These are phyloP conservation scores for Tethea ocularis DNA, from an alignment of 2,888 invertebrate species.

Conservation along the genomic window DNA sequence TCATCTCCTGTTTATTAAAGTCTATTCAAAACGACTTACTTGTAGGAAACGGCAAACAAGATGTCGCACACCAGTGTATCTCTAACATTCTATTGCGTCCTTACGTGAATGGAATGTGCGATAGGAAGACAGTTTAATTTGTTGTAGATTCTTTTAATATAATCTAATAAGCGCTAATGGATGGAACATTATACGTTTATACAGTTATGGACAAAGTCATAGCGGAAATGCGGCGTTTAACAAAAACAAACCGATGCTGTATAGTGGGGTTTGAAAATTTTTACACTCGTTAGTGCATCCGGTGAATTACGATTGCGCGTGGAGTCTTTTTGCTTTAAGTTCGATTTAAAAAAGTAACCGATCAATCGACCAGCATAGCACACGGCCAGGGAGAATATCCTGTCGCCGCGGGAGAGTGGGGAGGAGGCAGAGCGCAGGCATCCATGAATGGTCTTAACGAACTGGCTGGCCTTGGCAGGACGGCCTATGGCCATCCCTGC, in stretches of 20 bases:
- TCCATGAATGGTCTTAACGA: constrained; percentile 83
- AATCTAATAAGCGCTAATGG: constrained; percentile 44
- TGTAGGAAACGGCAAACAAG: constrained; percentile 43
- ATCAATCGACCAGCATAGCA: constrained; percentile 73
- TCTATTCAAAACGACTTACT: constrained; percentile 41
- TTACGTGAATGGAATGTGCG: constrained; percentile 31
- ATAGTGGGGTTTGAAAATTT: constrained; percentile 65
- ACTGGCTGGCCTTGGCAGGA: constrained; percentile 78
- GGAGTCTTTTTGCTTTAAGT: constrained; percentile 65
- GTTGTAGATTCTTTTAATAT: constrained; percentile 34
- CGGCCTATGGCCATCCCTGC: constrained; percentile 37
- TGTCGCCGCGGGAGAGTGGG: constrained; percentile 61
- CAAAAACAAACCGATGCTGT: constrained; percentile 71
- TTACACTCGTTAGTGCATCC: constrained; percentile 82
- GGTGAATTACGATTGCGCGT: constrained; percentile 76
- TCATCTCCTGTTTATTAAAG: constrained; percentile 47
- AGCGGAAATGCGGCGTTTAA: constrained; percentile 63
- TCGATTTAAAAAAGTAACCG: constrained; percentile 68
- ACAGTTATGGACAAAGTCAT: constrained; percentile 54
- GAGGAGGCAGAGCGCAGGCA: constrained; percentile 67
- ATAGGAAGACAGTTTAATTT: constrained; percentile 32
- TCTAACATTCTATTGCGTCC: constrained; percentile 29
- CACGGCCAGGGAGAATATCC: constrained; percentile 72
- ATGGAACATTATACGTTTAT: constrained; percentile 37
- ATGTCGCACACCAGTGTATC: constrained; percentile 25